Base-by-base conservation (phyloP, 2,113 vertebrate genomes). In the Furnarius figulus region DNA sequence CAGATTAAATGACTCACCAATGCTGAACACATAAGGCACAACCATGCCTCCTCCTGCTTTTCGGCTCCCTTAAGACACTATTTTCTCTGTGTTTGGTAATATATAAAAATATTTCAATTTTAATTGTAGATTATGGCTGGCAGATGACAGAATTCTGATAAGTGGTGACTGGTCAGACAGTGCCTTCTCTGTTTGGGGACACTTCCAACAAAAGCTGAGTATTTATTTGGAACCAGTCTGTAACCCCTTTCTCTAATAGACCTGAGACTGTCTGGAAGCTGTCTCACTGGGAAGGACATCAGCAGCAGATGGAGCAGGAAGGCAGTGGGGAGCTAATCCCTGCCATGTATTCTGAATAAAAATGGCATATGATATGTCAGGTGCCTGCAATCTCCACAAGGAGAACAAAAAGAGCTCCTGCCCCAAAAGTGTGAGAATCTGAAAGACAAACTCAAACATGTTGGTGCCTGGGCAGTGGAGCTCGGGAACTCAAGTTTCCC, bases 1-100 rank as follows among this genome's bases (percentile, higher is more conserved):
- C 96, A 97, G 93, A 96, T 19, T 83, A 92, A 95, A 96, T 97
- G 97, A 98, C 96, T 98, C 98, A 98, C 58, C 86, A 31, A 8
- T 59, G 87, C 93, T 95, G 85, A 94, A 94, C 78, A 94, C 97
- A 97, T 94, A 95, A 90, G 86, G 90, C 46, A 0, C 81, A 91
- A 82, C 91, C 95, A 49, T 12, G 47, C 91, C 95, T 93, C 79
- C 93, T 31, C 73, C 92, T 95, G 87, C 93, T 94, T 83, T 61
- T 55, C 44, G 31, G 47, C 50, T 79, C 82, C 76, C 77, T 71
- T 93, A 95, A 92, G 89, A 97, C 93, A 90, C 58, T 89, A 33
- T 97, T 96, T 97, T 97, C 83, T 88, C 95, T 89, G 72, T 87
- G 42, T 93, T 94, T 92, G 91, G 87, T 93, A 93, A 90, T 66